phyloP scores from a whole-genome alignment of 2,113 vertebrate genomes.

The Vulpes ferrilata region DNA sequence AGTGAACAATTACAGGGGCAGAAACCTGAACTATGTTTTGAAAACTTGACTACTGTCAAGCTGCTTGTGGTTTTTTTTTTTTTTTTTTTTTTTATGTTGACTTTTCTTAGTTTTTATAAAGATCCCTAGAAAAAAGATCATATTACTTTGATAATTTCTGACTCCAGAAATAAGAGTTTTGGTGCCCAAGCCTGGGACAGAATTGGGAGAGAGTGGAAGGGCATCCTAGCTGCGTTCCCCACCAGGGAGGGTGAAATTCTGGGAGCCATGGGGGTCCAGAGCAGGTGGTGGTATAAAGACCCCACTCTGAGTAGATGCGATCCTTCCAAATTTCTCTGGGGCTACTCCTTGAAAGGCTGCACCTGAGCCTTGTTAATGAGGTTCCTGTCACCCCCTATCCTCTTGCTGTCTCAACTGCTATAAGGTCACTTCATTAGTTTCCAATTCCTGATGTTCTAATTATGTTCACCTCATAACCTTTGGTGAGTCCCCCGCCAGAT shows the following conservation, averaged over 20 bases:
- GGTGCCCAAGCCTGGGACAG: not conserved
- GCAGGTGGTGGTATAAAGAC: not conserved
- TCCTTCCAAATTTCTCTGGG: not conserved
- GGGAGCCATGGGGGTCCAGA: not conserved
- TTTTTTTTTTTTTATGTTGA: not conserved
- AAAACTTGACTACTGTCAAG: not conserved
- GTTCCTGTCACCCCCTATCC: not conserved
- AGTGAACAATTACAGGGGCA: not conserved
- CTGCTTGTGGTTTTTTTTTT: not conserved
- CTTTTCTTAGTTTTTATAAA: conserved; percentile 22
- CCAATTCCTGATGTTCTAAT: not conserved
- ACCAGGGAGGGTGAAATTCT: not conserved
- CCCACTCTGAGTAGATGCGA: not conserved
- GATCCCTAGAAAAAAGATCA: not conserved
- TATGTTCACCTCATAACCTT: not conserved
- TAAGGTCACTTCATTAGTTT: not conserved
- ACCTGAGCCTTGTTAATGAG: not conserved
- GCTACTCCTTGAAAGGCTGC: not conserved
- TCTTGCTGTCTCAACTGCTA: not conserved
- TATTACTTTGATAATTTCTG: not conserved
- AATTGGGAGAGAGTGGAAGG: not conserved
- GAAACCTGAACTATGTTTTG: not conserved
- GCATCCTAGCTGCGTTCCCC: not conserved
- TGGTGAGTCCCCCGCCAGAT: not conserved
- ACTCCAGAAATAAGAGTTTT: not conserved